Conservation (phyloP, 2,888 invertebrate species). For the Copidosoma aretas region DNA sequence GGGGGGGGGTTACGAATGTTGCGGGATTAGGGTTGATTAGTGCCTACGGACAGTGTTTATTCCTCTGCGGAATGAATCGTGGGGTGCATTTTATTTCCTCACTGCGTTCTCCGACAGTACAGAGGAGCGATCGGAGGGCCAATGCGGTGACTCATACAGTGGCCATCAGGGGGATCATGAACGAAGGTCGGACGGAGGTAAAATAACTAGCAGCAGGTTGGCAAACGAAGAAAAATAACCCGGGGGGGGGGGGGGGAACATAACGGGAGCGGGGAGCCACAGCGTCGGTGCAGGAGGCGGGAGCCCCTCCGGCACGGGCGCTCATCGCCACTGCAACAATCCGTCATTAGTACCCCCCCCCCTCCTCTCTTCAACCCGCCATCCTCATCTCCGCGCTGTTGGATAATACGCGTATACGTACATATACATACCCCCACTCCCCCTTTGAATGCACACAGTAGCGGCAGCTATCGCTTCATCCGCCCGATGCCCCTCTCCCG, state of each 20-base stretch:
- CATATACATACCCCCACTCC: not conserved
- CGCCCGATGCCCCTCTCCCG: not conserved
- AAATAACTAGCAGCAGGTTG: not conserved
- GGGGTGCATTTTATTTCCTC: too few species aligned
- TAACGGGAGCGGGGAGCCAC: constrained; percentile 7
- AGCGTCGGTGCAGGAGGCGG: constrained; percentile 30
- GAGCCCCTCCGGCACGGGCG: constrained; percentile 21
- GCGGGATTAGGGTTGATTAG: not conserved
- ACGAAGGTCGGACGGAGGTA: not conserved
- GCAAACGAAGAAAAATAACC: not conserved
- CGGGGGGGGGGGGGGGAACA: not conserved
- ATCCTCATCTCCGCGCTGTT: not conserved
- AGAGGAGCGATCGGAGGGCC: too few species aligned
- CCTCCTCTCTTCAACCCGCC: not conserved
- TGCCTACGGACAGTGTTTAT: too few species aligned
- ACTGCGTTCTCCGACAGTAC: too few species aligned
- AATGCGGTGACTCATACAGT: not conserved
- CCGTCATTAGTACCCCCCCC: constrained; percentile 45
- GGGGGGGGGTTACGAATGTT: not conserved
- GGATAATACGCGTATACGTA: not conserved
- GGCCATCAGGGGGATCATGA: not conserved
- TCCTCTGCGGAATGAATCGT: too few species aligned
- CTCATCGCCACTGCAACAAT: constrained; percentile 38
- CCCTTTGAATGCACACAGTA: not conserved
- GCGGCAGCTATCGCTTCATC: not conserved